Percentiles rank a stretch among this genome's conserved stretches.
These are phyloP conservation scores for Periophthalmodon schlosseri DNA, from an alignment of 2,113 vertebrate species.

Conservation along the genomic window DNA sequence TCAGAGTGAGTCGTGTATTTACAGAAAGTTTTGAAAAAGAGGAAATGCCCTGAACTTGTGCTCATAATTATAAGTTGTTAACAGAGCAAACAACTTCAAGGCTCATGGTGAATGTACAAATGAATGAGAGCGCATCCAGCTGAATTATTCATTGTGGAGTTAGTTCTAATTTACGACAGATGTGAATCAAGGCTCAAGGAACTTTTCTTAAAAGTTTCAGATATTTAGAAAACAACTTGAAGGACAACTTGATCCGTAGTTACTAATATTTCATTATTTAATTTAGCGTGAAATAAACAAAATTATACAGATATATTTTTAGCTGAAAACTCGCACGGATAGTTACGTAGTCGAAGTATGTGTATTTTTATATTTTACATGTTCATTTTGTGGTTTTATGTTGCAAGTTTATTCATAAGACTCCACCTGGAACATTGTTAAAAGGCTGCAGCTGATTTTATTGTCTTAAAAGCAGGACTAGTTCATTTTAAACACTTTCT, in stretches of 20 bases:
- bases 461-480: too few species aligned
- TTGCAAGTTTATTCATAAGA: too few species aligned
- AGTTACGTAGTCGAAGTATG: too few species aligned
- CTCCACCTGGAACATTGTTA: too few species aligned
- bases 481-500: too few species aligned
- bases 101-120: not conserved
- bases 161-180: not conserved
- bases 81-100: constrained; percentile 1
- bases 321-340: too few species aligned
- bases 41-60: not conserved
- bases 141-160: constrained; percentile 1
- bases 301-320: too few species aligned
- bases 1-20: not conserved
- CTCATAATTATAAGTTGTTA: constrained; percentile 6
- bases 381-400: too few species aligned
- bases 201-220: not conserved
- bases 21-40: not conserved
- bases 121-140: not conserved
- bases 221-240: not conserved
- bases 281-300: too few species aligned
- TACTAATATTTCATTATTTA: too few species aligned
- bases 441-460: too few species aligned
- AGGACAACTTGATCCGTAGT: not conserved
- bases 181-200: not conserved
- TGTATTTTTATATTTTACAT: too few species aligned